A percentile compares a stretch with the other conserved stretches of the same genome.
Conservation (phyloP, 2,113 vertebrate species). For the Ondatra zibethicus region DNA sequence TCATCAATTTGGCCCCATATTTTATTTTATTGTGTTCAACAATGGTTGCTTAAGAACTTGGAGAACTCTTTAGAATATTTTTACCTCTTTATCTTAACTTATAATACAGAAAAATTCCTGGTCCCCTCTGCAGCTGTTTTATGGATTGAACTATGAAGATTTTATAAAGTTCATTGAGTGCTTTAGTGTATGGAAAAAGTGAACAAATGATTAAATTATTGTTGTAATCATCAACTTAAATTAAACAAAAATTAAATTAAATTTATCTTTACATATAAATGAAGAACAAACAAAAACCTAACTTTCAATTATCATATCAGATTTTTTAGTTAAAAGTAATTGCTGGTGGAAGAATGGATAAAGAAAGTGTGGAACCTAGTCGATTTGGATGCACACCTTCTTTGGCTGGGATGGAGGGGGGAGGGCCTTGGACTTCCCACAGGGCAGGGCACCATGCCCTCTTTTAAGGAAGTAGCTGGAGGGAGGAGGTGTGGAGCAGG, state of each 20-base stretch:
- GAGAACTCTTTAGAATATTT: not conserved
- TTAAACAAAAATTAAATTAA: not conserved
- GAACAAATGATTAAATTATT: not conserved
- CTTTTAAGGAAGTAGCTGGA: too few relatives aligned
- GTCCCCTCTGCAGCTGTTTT: not conserved
- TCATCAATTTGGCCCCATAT: not conserved
- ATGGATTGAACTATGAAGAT: not conserved
- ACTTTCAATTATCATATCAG: not conserved
- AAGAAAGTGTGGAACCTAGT: too few relatives aligned
- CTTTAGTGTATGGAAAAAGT: not conserved
- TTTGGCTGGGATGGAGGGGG: too few relatives aligned
- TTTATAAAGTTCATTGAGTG: not conserved
- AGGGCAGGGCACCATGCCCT: too few relatives aligned
- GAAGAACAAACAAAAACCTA: not conserved
- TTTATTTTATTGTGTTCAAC: not conserved
- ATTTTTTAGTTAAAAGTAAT: not conserved
- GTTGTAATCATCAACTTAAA: not conserved
- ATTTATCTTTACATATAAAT: not conserved
- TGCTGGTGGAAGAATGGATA: too few relatives aligned
- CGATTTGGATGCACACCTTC: too few relatives aligned
- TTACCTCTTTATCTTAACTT: not conserved
- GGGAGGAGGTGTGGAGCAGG: too few relatives aligned
- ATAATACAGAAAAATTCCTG: not conserved
- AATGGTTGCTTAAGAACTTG: not conserved
- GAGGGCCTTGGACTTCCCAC: too few relatives aligned